Evolutionary conservation across 1,140 invertebrate species (phyloP).

Genomic region (Pseudomyrmex gracilis): DNA sequence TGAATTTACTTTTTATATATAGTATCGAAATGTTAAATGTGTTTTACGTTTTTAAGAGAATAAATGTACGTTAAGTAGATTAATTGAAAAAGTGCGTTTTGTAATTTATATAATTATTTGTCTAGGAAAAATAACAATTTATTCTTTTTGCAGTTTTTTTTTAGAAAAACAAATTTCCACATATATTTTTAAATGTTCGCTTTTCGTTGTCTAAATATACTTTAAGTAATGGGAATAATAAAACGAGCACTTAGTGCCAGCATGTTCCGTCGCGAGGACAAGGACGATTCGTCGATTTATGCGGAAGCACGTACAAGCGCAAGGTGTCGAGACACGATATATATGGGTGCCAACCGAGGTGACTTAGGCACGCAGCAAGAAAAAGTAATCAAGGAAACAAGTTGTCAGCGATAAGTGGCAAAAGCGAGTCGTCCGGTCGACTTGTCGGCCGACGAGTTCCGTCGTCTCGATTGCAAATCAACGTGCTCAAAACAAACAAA

Average conservation of each 20-base stretch:
- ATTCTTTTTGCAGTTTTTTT: background rate
- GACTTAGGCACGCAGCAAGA: constrained; percentile 40
- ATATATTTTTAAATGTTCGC: background rate
- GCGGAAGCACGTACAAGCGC: constrained; percentile 54
- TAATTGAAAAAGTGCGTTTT: too few species aligned
- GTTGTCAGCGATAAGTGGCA: constrained; percentile 37
- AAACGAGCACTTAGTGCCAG: background rate
- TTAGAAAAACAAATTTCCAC: too few species aligned
- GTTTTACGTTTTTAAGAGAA: too few species aligned
- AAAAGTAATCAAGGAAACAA: constrained; percentile 36
- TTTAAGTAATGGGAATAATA: background rate
- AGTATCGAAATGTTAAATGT: too few species aligned
- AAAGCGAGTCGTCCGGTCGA: constrained; percentile 43
- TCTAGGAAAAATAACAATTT: background rate
- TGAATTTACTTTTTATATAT: too few species aligned
- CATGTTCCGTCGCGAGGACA: constrained; percentile 33
- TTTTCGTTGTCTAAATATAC: background rate
- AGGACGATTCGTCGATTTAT: constrained; percentile 54
- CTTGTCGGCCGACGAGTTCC: background rate
- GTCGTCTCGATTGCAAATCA: background rate
- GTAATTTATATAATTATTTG: background rate
- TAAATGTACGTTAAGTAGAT: too few species aligned
- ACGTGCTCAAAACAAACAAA: too few species aligned
- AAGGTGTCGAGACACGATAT: constrained; percentile 49
- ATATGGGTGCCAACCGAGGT: constrained; percentile 37